A percentile compares a stretch with the other conserved stretches of the same genome.
phyloP scores from a whole-genome alignment of 2,888 invertebrate genomes.

The Hyposoter didymator region DNA sequence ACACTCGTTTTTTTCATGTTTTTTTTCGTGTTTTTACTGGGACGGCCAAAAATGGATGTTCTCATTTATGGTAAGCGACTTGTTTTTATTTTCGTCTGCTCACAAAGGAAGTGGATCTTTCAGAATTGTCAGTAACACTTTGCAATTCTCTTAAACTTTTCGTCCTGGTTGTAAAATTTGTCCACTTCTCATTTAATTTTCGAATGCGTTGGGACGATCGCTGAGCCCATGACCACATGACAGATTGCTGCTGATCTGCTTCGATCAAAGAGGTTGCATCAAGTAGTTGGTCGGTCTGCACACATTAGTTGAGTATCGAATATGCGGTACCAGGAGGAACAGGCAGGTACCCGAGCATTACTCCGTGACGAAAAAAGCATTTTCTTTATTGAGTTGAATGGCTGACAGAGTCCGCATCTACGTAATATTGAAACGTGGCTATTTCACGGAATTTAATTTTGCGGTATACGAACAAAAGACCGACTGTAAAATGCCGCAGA shows the following conservation, averaged over 20 bases:
- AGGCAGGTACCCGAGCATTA: constrained; percentile 12
- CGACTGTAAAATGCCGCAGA: not conserved
- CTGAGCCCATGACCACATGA: not conserved
- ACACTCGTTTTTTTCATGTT: not conserved
- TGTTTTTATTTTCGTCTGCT: not conserved
- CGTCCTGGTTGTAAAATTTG: not conserved
- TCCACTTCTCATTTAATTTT: not conserved
- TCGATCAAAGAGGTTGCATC: not conserved
- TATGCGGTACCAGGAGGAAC: constrained; percentile 54
- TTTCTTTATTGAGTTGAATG: constrained; percentile 23
- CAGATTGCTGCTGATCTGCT: not conserved
- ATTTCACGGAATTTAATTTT: constrained; percentile 26
- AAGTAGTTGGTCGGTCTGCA: constrained; percentile 1
- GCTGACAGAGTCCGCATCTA: constrained; percentile 14
- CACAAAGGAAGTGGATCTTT: not conserved
- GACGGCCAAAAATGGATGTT: not conserved
- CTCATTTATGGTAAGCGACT: constrained; percentile 14
- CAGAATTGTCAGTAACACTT: not conserved
- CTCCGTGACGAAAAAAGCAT: constrained; percentile 36
- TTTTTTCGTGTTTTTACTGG: not conserved
- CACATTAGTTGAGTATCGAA: constrained; percentile 23
- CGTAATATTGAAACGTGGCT: constrained; percentile 6
- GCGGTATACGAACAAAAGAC: not conserved
- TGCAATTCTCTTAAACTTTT: not conserved
- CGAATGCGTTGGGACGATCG: not conserved